phyloP scores from a whole-genome alignment of 2,797 vertebrate genomes.

The Oreonectes daqikongensis region DNA sequence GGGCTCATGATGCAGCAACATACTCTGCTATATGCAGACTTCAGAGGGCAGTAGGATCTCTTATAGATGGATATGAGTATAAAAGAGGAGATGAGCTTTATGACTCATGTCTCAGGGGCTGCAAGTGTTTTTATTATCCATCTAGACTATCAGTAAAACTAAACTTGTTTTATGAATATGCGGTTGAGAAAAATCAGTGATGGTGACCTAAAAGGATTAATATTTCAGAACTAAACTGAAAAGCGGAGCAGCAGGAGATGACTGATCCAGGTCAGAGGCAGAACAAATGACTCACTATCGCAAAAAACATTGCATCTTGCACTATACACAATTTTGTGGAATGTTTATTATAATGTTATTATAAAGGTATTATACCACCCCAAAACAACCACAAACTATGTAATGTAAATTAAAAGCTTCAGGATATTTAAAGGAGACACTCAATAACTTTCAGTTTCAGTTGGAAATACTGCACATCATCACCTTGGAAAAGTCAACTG shows the following conservation, averaged over 20 bases:
- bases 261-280: constrained; percentile 8
- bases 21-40: constrained; percentile 25
- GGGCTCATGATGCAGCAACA: constrained; percentile 28
- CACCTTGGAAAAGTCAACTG: too few species aligned
- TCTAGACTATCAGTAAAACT: constrained; percentile 49
- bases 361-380: too few species aligned
- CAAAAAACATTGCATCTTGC: not conserved
- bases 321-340: too few species aligned
- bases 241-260: constrained; percentile 1
- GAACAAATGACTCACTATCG: not conserved
- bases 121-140: constrained; percentile 41
- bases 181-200: not conserved
- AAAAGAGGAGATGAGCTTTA: constrained; percentile 19
- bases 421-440: too few species aligned
- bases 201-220: constrained; percentile 10
- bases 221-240: constrained; percentile 25
- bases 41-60: constrained; percentile 27
- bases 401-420: too few species aligned
- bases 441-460: too few species aligned
- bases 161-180: constrained; percentile 12
- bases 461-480: too few species aligned
- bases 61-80: constrained; percentile 28
- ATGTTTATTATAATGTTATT: too few species aligned
- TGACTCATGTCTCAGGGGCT: constrained; percentile 39
- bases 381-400: too few species aligned